Conservation (phyloP, 2,888 invertebrate species). For the Eurytoma californica region DNA sequence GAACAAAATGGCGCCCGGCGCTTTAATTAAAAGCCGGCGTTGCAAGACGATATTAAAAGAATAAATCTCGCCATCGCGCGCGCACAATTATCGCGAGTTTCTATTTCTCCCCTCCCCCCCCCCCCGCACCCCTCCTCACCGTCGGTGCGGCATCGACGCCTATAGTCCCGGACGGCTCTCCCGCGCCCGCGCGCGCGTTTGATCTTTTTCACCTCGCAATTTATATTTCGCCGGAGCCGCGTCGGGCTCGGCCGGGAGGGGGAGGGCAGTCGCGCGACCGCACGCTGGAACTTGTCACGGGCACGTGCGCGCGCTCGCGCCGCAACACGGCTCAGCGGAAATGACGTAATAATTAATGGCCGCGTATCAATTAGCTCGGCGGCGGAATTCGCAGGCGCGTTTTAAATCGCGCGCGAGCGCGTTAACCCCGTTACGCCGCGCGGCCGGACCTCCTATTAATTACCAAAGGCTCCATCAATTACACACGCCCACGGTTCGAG, state of each 20-base stretch:
- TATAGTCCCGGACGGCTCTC: constrained; percentile 44
- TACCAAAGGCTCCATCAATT: constrained; percentile 73
- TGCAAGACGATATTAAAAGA: constrained; percentile 60
- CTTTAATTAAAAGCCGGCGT: constrained; percentile 48
- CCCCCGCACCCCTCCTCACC: constrained; percentile 27
- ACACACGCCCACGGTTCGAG: constrained; percentile 46
- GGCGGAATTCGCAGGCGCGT: constrained; percentile 63
- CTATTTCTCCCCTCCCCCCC: constrained; percentile 54
- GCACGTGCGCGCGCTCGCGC: constrained; percentile 33
- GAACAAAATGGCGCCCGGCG: constrained; percentile 20
- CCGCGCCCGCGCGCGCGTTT: constrained; percentile 51
- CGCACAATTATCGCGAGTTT: constrained; percentile 55
- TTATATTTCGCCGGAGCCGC: constrained; percentile 25
- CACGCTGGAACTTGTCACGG: constrained; percentile 43
- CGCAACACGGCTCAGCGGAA: constrained; percentile 64
- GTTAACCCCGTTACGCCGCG: constrained; percentile 55
- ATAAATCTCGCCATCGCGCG: constrained; percentile 60
- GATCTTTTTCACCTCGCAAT: constrained; percentile 47
- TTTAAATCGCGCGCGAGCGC: constrained; percentile 66
- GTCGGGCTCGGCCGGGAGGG: not conserved
- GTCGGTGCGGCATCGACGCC: constrained; percentile 4
- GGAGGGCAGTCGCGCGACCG: not conserved
- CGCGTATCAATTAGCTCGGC: constrained; percentile 72
- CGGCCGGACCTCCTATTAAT: constrained; percentile 68
- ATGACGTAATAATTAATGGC: constrained; percentile 75